Conservation (phyloP, 2,888 invertebrate genomes). For the Calameuta idolon region DNA sequence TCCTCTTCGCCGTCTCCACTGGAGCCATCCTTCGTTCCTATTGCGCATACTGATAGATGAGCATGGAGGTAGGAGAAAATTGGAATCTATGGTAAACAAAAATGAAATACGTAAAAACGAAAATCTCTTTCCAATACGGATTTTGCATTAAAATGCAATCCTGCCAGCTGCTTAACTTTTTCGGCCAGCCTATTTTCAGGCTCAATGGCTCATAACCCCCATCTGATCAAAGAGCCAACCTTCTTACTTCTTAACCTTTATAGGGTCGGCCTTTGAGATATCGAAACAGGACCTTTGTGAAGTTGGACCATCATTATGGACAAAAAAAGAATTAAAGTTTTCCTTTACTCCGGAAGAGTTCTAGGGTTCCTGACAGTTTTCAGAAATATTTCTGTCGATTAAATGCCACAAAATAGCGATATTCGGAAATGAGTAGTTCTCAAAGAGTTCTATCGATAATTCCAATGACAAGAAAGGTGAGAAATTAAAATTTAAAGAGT, state of each 20-base stretch:
- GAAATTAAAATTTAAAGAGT: no score
- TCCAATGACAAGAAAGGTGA: no score
- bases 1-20: not conserved
- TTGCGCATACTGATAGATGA: not conserved
- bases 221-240: not conserved
- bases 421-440: no score
- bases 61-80: not conserved
- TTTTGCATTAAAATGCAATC: slow-evolving; percentile 41
- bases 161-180: slow-evolving; percentile 10
- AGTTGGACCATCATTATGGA: no score
- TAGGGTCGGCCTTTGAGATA: no score
- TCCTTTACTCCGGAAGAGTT: no score
- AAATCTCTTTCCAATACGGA: slow-evolving; percentile 51
- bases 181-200: not conserved
- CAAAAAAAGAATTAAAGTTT: no score
- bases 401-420: no score
- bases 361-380: no score
- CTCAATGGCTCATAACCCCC: not conserved
- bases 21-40: not conserved
- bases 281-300: no score
- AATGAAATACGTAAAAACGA: slow-evolving; percentile 36
- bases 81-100: slow-evolving; percentile 20
- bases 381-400: no score
- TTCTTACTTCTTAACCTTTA: not conserved
- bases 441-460: no score